Conservation (phyloP, 2,888 invertebrate genomes). For the Cosmopolites sordidus region DNA sequence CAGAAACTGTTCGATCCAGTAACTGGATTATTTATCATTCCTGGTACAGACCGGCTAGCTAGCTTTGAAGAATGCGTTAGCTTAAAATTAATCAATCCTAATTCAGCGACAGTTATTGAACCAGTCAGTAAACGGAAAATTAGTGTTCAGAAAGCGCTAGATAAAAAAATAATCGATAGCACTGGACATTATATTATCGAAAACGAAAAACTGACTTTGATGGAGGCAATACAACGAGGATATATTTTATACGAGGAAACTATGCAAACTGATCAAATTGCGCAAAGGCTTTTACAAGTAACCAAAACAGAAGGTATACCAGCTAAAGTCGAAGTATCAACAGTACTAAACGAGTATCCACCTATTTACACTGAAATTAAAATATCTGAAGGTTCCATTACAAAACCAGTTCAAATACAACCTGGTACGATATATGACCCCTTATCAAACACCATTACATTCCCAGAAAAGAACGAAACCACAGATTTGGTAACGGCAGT, state of each 20-base stretch:
- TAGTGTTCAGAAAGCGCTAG: conserved; percentile 67
- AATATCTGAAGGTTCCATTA: conserved; percentile 46
- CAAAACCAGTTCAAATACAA: conserved; percentile 68
- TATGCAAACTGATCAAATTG: conserved; percentile 50
- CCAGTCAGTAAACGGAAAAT: conserved; percentile 66
- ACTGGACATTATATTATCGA: conserved; percentile 69
- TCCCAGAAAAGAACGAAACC: conserved; percentile 66
- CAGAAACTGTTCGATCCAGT: conserved; percentile 77
- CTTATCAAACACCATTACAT: conserved; percentile 67
- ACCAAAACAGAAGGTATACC: conserved; percentile 68
- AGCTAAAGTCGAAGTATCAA: conserved; percentile 67
- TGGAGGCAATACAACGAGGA: conserved; percentile 65
- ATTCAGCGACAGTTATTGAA: conserved; percentile 79
- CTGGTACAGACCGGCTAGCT: conserved; percentile 78
- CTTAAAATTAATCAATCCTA: conserved; percentile 77
- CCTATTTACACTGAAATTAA: conserved; percentile 52
- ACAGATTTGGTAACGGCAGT: conserved; percentile 73
- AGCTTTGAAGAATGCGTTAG: conserved; percentile 85
- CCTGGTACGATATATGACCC: conserved; percentile 77
- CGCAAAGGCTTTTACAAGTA: conserved; percentile 65
- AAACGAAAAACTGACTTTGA: conserved; percentile 62
- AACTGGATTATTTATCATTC: conserved; percentile 79
- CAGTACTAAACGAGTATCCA: conserved; percentile 49
- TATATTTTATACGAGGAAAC: conserved; percentile 60
- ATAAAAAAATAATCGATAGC: conserved; percentile 71